phyloP scores from a whole-genome alignment of 2,888 invertebrate genomes.

The Quadriops clusia region DNA sequence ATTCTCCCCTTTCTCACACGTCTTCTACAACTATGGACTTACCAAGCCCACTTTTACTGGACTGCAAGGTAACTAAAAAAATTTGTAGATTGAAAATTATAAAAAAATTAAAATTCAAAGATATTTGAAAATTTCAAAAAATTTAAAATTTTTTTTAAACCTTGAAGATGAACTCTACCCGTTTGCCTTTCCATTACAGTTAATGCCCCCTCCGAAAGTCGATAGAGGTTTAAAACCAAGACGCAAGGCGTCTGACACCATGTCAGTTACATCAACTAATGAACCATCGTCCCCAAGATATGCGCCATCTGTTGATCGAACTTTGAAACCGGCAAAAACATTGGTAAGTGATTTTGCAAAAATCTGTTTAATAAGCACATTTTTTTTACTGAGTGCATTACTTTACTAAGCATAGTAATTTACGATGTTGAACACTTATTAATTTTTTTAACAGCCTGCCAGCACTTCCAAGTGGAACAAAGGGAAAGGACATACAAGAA shows the following conservation, averaged over 20 bases:
- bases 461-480: constrained; percentile 34
- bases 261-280: constrained; percentile 32
- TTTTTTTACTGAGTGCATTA: no score
- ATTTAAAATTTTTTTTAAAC: no score
- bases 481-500: no score
- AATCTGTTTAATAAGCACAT: no score
- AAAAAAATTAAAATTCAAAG: constrained; percentile 4
- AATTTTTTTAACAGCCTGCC: constrained; percentile 9
- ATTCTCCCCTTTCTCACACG: constrained; percentile 41
- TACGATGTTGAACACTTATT: neutral
- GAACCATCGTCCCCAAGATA: constrained; percentile 34
- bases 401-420: no score
- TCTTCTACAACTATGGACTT: constrained; percentile 43
- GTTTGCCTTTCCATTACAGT: constrained; percentile 10
- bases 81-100: constrained; percentile 3
- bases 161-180: neutral
- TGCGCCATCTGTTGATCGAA: constrained; percentile 51
- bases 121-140: constrained; percentile 1
- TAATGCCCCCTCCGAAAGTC: constrained; percentile 58
- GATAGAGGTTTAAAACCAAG: constrained; percentile 72
- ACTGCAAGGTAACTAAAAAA: constrained; percentile 19
- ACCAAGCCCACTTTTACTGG: constrained; percentile 39
- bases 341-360: constrained; percentile 2
- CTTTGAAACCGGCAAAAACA: constrained; percentile 43
- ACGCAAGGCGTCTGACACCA: constrained; percentile 40